Evolutionary conservation across 2,888 invertebrate species (phyloP), one percentile per base, ranked within the genome.

Genomic region (Gasteruption jaculator): DNA sequence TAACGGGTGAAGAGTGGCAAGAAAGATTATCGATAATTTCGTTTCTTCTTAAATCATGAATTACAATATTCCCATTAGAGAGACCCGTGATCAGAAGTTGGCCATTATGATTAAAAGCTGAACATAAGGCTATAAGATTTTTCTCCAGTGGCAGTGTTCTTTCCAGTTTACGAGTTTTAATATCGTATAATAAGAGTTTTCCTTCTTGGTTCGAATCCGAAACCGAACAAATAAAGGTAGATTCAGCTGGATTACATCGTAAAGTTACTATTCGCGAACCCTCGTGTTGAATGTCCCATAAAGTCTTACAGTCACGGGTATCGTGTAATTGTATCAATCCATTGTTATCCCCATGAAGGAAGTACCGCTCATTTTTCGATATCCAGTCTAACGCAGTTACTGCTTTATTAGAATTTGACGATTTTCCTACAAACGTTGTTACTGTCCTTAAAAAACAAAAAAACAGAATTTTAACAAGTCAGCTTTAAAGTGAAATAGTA

Each of bases 341-440:
- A 38, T 73, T 72, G 38, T 73, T 74, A 52, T 76, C 77, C 4
- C 80, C 80, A 41, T 78, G 71, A 20, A 81, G 64, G 41, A 80
- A 69, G 54, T 76, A 75, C 52, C 78, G 70, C 55, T 80, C 80
- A 45, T 76, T 75, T 50, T 76, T 79, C 22, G 73, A 73, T 31
- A 78, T 75, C 81, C 81, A 81, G 49, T 79, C 79, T 29, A 80
- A 57, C 2, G 78, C 76, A 8, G 78, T 71, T 31, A 80, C 74
- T 35, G 71, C 68, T 49, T 65, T 68, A 45, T 65, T 68, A 1
- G 66, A 61, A 43, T 67, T 69, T 3, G 73, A 68, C 11, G 74
- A 74, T 47, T 73, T 75, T 7, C 75, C 75, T 53, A 74, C 73
- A 38, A 76, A 74, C 10, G 76, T 77, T 14, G 76, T 75, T 14